Percentiles rank a stretch among this genome's conserved stretches.
phyloP scores from a whole-genome alignment of 2,888 invertebrate species.

The Morpho achilles region DNA sequence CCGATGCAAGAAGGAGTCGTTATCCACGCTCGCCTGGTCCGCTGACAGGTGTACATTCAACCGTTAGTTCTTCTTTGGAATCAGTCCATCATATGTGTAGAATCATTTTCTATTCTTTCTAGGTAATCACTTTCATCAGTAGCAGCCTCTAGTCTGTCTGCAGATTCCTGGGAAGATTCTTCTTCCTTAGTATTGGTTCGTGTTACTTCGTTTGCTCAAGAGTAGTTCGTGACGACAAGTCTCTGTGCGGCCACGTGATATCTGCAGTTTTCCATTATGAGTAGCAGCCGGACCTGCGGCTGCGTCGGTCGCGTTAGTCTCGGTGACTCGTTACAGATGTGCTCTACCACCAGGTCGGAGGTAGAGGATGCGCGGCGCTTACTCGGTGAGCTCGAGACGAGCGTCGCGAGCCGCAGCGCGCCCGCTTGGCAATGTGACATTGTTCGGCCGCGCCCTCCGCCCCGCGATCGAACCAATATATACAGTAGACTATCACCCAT shows the following conservation, averaged over 20 bases:
- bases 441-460: slow-evolving; percentile 93
- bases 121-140: slow-evolving; percentile 48
- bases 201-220: slow-evolving; percentile 49
- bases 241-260: slow-evolving; percentile 56
- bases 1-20: slow-evolving; percentile 32
- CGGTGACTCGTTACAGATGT: slow-evolving; percentile 91
- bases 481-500: too few species aligned
- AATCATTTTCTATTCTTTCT: slow-evolving; percentile 42
- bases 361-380: slow-evolving; percentile 91
- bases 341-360: slow-evolving; percentile 94
- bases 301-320: slow-evolving; percentile 92
- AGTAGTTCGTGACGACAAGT: slow-evolving; percentile 54
- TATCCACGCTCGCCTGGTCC: slow-evolving; percentile 41
- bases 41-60: slow-evolving; percentile 24
- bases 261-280: slow-evolving; percentile 83
- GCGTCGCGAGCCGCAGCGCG: slow-evolving; percentile 90
- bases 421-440: slow-evolving; percentile 78
- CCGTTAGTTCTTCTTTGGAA: slow-evolving; percentile 33
- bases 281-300: slow-evolving; percentile 91
- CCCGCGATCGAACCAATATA: slow-evolving; percentile 91
- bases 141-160: slow-evolving; percentile 56
- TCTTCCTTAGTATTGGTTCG: slow-evolving; percentile 42
- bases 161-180: slow-evolving; percentile 50
- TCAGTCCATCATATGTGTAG: slow-evolving; percentile 34
- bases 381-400: slow-evolving; percentile 93